A percentile compares a stretch with the other conserved stretches of the same genome.
phyloP scores from a whole-genome alignment of 2,888 invertebrate species.

The Patella pellucida region DNA sequence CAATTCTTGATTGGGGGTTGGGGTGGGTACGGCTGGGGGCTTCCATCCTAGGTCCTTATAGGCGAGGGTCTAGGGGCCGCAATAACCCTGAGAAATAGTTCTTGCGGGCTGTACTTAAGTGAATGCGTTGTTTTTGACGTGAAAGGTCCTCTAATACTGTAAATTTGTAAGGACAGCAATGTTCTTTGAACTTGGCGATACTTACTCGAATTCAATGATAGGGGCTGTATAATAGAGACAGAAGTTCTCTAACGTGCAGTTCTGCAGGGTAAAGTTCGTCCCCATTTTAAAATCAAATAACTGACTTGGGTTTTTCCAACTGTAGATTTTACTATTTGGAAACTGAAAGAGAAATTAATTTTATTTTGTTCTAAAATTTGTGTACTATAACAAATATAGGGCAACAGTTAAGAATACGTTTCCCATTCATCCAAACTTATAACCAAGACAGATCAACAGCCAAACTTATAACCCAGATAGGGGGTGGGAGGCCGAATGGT shows the following conservation, averaged over 20 bases:
- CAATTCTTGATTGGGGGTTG: no score
- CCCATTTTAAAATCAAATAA: slow-evolving; percentile 21
- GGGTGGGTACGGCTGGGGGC: no score
- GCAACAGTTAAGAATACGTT: neutral
- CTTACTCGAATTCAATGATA: slow-evolving; percentile 29
- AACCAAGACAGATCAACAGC: neutral
- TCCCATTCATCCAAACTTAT: neutral
- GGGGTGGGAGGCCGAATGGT: no score
- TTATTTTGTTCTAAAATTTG: neutral
- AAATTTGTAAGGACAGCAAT: no score
- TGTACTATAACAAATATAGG: neutral
- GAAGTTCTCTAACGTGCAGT: slow-evolving; percentile 23
- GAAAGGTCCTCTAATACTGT: no score
- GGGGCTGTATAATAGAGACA: slow-evolving; percentile 31
- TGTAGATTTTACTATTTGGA: slow-evolving; percentile 22
- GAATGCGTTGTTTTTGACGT: no score
- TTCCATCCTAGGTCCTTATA: no score
- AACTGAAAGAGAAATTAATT: slow-evolving; percentile 8
- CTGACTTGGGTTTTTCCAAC: slow-evolving; percentile 14
- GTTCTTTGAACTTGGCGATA: no score
- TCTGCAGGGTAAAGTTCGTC: slow-evolving; percentile 21
- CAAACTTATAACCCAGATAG: no score
- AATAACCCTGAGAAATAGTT: no score
- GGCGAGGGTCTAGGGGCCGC: no score
- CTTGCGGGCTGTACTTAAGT: no score